Conservation (phyloP, 2,113 vertebrate species). For the Rhinoptilus africanus region DNA sequence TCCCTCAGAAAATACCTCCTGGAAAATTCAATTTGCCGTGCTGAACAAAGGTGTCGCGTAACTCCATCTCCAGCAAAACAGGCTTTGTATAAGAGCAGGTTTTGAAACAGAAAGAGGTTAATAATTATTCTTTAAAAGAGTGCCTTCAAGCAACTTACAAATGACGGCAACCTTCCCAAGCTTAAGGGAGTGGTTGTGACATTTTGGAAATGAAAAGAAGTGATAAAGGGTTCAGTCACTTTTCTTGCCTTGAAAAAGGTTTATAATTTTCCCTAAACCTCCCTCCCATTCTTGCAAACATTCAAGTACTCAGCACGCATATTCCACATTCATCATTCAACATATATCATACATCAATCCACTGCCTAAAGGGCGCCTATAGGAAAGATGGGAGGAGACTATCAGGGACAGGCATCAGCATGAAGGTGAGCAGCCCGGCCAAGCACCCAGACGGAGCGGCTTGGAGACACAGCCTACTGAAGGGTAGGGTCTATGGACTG, state of each 20-base stretch:
- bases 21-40: neutral
- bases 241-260: conserved; percentile 11
- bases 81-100: neutral
- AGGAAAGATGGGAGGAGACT: too few species aligned
- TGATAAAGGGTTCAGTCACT: conserved; percentile 14
- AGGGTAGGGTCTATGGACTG: neutral
- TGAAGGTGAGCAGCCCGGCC: neutral
- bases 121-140: conserved; percentile 11
- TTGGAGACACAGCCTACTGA: neutral
- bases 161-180: conserved; percentile 2
- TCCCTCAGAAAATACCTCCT: neutral
- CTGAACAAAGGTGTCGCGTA: neutral
- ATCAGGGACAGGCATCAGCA: neutral
- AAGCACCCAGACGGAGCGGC: neutral
- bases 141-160: conserved; percentile 38
- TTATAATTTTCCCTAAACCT: neutral
- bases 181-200: conserved; percentile 33
- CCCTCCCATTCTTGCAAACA: neutral
- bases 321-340: neutral
- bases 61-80: neutral
- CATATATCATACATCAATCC: too few species aligned
- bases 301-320: neutral
- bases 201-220: conserved; percentile 40
- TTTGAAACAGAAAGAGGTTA: conserved; percentile 37
- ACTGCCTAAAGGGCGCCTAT: too few species aligned